Evolutionary conservation across 2,113 vertebrate genomes (phyloP).

Genomic region (Xiphias gladius): DNA sequence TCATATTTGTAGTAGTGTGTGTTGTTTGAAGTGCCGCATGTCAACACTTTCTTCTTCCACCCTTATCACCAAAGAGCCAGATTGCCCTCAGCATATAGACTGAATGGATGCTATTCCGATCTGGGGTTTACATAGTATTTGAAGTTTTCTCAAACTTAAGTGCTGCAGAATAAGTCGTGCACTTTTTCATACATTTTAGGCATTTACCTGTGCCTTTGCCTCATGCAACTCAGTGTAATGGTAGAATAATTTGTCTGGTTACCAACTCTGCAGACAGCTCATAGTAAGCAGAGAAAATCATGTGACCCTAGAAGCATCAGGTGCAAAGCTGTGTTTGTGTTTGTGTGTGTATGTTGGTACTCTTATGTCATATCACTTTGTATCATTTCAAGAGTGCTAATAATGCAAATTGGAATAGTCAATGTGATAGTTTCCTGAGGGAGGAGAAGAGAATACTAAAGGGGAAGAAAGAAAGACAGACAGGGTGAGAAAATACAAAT

Average conservation of each 20-base stretch:
- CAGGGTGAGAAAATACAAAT: constrained; percentile 24
- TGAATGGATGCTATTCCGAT: constrained; percentile 23
- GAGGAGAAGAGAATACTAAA: constrained; percentile 26
- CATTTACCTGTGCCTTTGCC: neutral
- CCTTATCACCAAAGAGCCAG: constrained; percentile 53
- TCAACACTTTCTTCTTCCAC: neutral
- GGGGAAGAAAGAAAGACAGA: constrained; percentile 5
- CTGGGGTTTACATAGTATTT: constrained; percentile 1
- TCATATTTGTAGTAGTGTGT: neutral
- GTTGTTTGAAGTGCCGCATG: constrained; percentile 21
- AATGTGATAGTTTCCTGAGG: constrained; percentile 54
- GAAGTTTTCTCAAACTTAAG: neutral
- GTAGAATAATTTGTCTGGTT: neutral
- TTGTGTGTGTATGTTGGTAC: neutral
- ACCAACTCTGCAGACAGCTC: no score
- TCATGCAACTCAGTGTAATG: neutral
- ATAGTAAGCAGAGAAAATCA: neutral
- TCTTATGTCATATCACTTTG: constrained; percentile 28
- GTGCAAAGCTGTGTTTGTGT: neutral
- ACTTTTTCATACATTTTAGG: constrained; percentile 6
- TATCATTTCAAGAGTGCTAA: constrained; percentile 48
- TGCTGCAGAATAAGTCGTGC: neutral
- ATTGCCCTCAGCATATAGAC: constrained; percentile 25
- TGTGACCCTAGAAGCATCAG: neutral
- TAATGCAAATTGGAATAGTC: constrained; percentile 48